Conservation (phyloP, 2,888 invertebrate genomes). For the Gandaritis pyraliata region DNA sequence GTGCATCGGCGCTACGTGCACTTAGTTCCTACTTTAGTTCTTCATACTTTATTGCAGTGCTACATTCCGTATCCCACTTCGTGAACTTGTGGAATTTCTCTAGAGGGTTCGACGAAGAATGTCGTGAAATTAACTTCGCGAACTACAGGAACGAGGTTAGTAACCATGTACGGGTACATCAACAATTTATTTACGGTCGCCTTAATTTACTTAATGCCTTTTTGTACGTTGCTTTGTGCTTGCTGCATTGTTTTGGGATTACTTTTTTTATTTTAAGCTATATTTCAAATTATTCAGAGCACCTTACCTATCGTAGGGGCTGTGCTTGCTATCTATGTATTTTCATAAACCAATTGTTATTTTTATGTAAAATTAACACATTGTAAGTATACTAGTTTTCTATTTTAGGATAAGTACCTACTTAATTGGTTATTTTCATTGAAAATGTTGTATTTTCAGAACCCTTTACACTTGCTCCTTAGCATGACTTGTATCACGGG, state of each 20-base stretch:
- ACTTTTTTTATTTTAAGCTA: too few relatives aligned
- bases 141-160: constrained; percentile 75
- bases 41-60: constrained; percentile 63
- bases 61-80: constrained; percentile 82
- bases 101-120: constrained; percentile 70
- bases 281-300: too few relatives aligned
- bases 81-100: constrained; percentile 84
- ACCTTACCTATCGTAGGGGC: too few relatives aligned
- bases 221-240: background rate
- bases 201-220: constrained; percentile 26
- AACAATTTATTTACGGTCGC: constrained; percentile 35
- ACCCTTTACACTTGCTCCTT: constrained; percentile 64
- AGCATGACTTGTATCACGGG: constrained; percentile 78
- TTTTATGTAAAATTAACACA: too few relatives aligned
- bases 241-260: constrained; percentile 19
- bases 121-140: constrained; percentile 78
- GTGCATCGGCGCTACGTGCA: constrained; percentile 24
- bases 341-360: too few relatives aligned
- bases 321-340: too few relatives aligned
- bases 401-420: too few relatives aligned
- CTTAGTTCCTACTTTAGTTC: constrained; percentile 14
- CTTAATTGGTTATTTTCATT: too few relatives aligned
- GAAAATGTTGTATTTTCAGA: constrained; percentile 58
- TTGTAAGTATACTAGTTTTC: too few relatives aligned
- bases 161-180: constrained; percentile 38